A percentile compares a stretch with the other conserved stretches of the same genome.
These are phyloP conservation scores for Amiota mariae DNA, from an alignment of 2,888 invertebrate genomes.

Conservation along the genomic window DNA sequence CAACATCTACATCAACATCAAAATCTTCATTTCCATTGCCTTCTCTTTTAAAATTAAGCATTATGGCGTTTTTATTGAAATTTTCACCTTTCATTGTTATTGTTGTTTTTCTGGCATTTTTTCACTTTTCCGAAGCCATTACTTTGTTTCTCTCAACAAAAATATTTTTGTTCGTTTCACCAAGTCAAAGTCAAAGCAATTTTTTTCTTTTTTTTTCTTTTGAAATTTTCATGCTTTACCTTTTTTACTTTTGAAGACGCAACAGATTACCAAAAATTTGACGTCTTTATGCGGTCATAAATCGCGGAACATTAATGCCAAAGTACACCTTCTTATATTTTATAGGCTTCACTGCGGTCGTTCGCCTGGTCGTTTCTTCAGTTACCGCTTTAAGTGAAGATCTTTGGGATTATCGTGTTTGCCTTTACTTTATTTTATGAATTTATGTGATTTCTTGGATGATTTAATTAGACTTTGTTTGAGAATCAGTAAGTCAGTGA, in stretches of 20 bases:
- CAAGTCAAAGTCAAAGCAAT: background rate
- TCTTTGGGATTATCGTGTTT: slow-evolving; percentile 36
- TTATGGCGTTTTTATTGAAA: slow-evolving; percentile 25
- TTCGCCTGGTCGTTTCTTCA: too few species aligned
- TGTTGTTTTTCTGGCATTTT: background rate
- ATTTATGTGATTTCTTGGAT: too few species aligned
- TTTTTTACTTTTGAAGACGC: background rate
- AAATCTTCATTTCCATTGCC: too few species aligned
- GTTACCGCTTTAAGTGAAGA: too few species aligned
- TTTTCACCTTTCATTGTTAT: slow-evolving; percentile 10
- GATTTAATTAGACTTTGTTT: too few species aligned
- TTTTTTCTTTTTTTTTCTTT: background rate
- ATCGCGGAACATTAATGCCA: background rate
- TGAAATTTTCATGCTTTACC: too few species aligned
- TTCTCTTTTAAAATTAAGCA: slow-evolving; percentile 13
- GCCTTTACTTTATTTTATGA: background rate
- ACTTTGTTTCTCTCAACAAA: too few species aligned
- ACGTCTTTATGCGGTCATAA: slow-evolving; percentile 14
- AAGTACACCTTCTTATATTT: slow-evolving; percentile 9
- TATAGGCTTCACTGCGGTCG: background rate
- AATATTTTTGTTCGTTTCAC: too few species aligned
- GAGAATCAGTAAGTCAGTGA: too few species aligned
- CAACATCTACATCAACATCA: too few species aligned
- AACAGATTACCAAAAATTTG: slow-evolving; percentile 26
- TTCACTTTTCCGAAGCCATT: background rate